Base-by-base conservation (phyloP, 2,113 vertebrate species). In the Mirounga angustirostris region DNA sequence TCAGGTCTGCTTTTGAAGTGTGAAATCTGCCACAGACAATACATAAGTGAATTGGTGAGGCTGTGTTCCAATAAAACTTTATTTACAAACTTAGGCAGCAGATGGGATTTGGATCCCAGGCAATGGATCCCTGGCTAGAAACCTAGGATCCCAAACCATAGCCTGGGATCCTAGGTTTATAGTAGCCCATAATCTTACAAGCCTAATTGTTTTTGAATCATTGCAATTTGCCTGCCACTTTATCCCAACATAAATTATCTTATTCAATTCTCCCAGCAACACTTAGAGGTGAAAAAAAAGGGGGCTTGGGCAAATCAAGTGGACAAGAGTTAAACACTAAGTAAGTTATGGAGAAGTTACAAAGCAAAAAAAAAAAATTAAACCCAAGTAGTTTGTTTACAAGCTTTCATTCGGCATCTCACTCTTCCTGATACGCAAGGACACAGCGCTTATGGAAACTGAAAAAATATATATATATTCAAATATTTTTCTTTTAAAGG, bases 401-500 rank as follows among this genome's bases (percentile, higher is more conserved):
- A 84, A 79, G 15, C 4, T 11, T 24, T 67, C 43, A 61, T 19
- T 92, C 65, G 78, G 12, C 1, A 12, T 93, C 79, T 89, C 76
- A 15, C 46, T 93, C 40, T 65, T 28, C 28, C 40, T 88, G 33
- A 83, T 52, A 82, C 18, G 59, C 46, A 89, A 93, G 65, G 26
- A 33, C 46, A 65, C 9, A 69, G 65, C 61, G 73, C 26, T 24
- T 59, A 11, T 11, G 33, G 14, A 89, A 91, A 76, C 67, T 81
- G 93, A 94, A 52, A 58, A 59, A 30, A n/a, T 54, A 3, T 19
- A 76, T 21, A n/a, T n/a, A 92, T 18, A 78, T 78, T 33, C 16
- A 94, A 94, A 54, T 71, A 92, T 81, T 96, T 97, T 89, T 90
- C 4, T 76, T n/a, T 81, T 91, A 79, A 88, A 65, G 69, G 71